Percentiles rank a stretch among this genome's conserved stretches.
These are phyloP conservation scores for Cabera pusaria DNA, from an alignment of 2,888 invertebrate species.

Conservation along the genomic window DNA sequence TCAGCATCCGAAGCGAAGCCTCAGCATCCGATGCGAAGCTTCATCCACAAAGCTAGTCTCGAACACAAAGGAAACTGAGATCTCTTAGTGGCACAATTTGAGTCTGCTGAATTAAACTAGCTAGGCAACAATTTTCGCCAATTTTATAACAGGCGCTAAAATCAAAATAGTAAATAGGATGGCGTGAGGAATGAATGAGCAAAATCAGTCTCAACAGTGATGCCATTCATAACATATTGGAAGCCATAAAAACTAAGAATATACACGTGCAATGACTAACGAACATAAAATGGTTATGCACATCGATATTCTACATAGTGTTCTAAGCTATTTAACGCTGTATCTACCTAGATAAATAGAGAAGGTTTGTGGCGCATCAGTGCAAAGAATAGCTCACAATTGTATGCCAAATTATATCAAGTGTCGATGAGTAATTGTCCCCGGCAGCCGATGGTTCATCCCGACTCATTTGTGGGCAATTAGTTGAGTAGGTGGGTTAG, in stretches of 20 bases:
- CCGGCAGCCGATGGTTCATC: conserved; percentile 23
- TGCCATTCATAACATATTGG: conserved; percentile 29
- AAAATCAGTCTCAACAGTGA: conserved; percentile 14
- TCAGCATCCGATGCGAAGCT: background rate
- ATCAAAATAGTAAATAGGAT: background rate
- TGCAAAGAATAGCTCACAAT: conserved; percentile 57
- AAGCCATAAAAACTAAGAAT: conserved; percentile 47
- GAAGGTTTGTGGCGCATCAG: conserved; percentile 39
- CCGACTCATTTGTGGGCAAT: conserved; percentile 21
- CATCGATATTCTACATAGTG: conserved; percentile 4
- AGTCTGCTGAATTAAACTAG: no score
- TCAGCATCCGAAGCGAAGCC: conserved; percentile 1
- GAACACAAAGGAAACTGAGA: conserved; percentile 7
- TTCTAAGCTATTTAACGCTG: conserved; percentile 19
- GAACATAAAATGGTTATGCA: conserved; percentile 33
- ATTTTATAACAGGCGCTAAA: no score
- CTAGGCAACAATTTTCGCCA: no score
- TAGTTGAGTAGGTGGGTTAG: conserved; percentile 20
- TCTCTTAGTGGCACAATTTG: background rate
- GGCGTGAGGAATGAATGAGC: conserved; percentile 4
- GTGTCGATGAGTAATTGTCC: conserved; percentile 48
- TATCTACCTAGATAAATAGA: conserved; percentile 6
- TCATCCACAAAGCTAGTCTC: conserved; percentile 7
- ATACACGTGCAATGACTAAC: conserved; percentile 49
- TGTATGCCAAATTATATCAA: conserved; percentile 52